Percentiles rank a stretch among this genome's conserved stretches.
These are phyloP conservation scores for Progne subis DNA, from an alignment of 2,113 vertebrate genomes.

Conservation along the genomic window DNA sequence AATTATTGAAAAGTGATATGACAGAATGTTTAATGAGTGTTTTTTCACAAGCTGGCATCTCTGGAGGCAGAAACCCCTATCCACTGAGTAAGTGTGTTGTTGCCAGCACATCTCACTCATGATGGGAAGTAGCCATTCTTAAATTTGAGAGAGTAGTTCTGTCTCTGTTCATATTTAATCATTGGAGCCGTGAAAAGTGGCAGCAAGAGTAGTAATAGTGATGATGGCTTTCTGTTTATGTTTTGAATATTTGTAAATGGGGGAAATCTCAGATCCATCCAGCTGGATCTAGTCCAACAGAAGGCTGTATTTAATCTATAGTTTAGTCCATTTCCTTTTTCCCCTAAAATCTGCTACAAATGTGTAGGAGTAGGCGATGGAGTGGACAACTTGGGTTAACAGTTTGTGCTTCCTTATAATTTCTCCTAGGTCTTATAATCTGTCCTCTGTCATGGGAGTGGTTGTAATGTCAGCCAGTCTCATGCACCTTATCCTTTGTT, in stretches of 20 bases:
- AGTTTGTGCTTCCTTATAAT: background rate
- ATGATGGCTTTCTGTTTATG: background rate
- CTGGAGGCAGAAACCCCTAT: background rate
- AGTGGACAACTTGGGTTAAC: background rate
- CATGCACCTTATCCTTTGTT: fast-evolving
- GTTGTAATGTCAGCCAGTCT: background rate
- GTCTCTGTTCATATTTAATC: background rate
- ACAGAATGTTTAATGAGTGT: background rate
- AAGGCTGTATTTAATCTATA: background rate
- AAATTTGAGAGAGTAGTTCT: background rate
- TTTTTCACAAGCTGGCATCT: background rate
- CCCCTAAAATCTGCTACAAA: background rate
- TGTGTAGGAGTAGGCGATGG: background rate
- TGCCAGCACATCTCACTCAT: background rate
- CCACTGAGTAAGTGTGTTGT: background rate
- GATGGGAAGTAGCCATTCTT: background rate
- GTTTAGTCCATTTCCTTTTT: background rate
- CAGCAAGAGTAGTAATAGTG: background rate
- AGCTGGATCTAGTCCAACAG: background rate
- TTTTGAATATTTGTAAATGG: background rate
- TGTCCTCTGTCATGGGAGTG: background rate
- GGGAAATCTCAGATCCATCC: background rate
- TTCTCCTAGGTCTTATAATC: background rate
- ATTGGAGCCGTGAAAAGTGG: background rate
- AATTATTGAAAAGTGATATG: background rate